phyloP scores from a whole-genome alignment of 2,888 invertebrate species.

The Drosophila conformis region DNA sequence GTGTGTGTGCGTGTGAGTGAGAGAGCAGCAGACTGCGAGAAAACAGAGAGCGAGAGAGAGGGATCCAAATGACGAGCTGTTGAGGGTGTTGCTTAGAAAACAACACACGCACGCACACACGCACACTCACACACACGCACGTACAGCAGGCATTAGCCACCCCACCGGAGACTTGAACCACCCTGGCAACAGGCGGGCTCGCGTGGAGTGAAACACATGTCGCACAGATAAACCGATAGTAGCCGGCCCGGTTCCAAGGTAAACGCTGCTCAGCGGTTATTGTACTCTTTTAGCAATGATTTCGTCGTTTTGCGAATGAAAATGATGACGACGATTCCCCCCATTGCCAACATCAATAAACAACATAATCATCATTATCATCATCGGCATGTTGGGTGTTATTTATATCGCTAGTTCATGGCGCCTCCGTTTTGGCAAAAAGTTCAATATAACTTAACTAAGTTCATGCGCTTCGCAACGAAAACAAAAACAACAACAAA shows the following conservation, averaged over 20 bases:
- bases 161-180: conserved; percentile 38
- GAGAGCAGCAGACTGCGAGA: conserved; percentile 8
- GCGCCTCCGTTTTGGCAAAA: conserved; percentile 39
- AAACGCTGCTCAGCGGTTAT: conserved; percentile 58
- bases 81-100: conserved; percentile 49
- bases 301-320: conserved; percentile 23
- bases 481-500: background rate
- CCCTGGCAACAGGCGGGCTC: conserved; percentile 44
- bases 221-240: conserved; percentile 27
- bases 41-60: conserved; percentile 7
- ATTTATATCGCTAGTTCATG: conserved; percentile 41
- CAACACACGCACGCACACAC: conserved; percentile 2
- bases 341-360: conserved; percentile 49
- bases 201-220: conserved; percentile 52
- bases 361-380: conserved; percentile 7
- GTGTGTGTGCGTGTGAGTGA: background rate
- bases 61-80: conserved; percentile 30
- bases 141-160: conserved; percentile 37
- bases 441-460: conserved; percentile 73
- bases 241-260: conserved; percentile 45
- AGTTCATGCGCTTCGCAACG: conserved; percentile 41
- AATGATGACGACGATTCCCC: conserved; percentile 4
- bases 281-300: conserved; percentile 67
- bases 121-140: background rate
- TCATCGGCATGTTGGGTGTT: conserved; percentile 15